Evolutionary conservation across 2,797 vertebrate genomes (phyloP), one percentile per base, ranked within the genome.

Genomic region (Eulemur albifrons): DNA sequence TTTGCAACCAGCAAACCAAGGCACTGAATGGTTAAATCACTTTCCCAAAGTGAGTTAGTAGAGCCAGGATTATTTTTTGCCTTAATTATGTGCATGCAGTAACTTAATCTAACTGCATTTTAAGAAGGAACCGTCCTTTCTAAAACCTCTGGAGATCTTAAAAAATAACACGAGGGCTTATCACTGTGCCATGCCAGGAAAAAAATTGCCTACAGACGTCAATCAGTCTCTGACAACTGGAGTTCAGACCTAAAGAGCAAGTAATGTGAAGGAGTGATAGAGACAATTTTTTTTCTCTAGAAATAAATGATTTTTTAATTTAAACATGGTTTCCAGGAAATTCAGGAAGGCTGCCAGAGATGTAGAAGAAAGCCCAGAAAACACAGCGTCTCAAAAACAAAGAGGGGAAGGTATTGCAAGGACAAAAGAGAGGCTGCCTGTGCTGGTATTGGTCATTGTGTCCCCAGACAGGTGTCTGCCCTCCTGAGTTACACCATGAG

Each of bases 41-140:
- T 70, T 69, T 83, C 32, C 50, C 52, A 92, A 52, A 89, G 40
- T 4, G 20, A 70, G 25, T 89, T 48, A 79, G 63, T 67, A 65
- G 38, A n/a, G 18, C 27, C 45, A 48, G 27, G 25, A 50, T 93
- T 89, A 32, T 65, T 35, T 73, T 93, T 20, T 50, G 48, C 6
- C 21, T 35, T 43, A 1, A 73, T 59, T n/a, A 10, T 7, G 0
- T 52, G 3, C 1, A 63, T 14, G 10, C 8, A 25, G 18, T 27
- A 45, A 32, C 65, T 84, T n/a, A 45, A 20, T 7, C 72, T 89
- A 63, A 89, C 5, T 45, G n/a, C 23, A n/a, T 61, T 88, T 88
- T 77, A 83, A n/a, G 61, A 88, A 69, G 35, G 17, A 72, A 30
- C 6, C 14, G 25, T 79, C 35, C 40, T 70, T 86, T 25, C 45